Evolutionary conservation across 2,888 invertebrate genomes (phyloP), one percentile per base, ranked within the genome.

Genomic region (Phyllotreta cruciferae): DNA sequence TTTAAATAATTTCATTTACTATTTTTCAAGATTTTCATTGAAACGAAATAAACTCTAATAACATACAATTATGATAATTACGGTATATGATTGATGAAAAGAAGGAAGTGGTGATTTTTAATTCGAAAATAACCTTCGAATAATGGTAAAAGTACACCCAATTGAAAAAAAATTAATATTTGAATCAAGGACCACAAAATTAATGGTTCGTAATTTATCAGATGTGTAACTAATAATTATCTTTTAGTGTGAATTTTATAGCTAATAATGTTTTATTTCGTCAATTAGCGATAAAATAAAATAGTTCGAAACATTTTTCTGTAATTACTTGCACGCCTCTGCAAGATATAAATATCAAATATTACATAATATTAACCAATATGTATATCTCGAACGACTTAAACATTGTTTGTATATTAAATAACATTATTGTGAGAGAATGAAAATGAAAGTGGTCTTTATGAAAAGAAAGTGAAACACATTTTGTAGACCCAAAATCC

Each of bases 401-500:
- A 56, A 63, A 64, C 63, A 66, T 66, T 66, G 65, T 67, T 65
- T 57, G 60, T 60, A 65, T 61, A 63, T 63, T 67, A 63, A 66
- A 67, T 67, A 65, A 67, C 58, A 56, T 49, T 63, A 67, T 67
- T 66, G 66, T 66, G 66, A 63, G 67, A 60, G 62, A 64, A 64
- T 56, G 65, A 67, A 67, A 67, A 65, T 56, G 67, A 67, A 67
- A 67, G 67, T 66, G 60, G 41, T 65, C 63, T 56, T 64, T 52
- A 62, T 55, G 56, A 65, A 63, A 62, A 65, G 65, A 67, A 67
- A 67, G 67, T 63, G 65, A 63, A 57, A 61, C 58, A 50, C 50
- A 24, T 24, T 24, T 24, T 24, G 24, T 24, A 24, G 36, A 3
- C 36, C 35, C 3, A 56, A 35, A 34, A 10, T 9, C 9, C 10